A percentile compares a stretch with the other conserved stretches of the same genome.
Evolutionary conservation across 2,797 vertebrate genomes (phyloP).

Genomic region (Lepus oiostolus): DNA sequence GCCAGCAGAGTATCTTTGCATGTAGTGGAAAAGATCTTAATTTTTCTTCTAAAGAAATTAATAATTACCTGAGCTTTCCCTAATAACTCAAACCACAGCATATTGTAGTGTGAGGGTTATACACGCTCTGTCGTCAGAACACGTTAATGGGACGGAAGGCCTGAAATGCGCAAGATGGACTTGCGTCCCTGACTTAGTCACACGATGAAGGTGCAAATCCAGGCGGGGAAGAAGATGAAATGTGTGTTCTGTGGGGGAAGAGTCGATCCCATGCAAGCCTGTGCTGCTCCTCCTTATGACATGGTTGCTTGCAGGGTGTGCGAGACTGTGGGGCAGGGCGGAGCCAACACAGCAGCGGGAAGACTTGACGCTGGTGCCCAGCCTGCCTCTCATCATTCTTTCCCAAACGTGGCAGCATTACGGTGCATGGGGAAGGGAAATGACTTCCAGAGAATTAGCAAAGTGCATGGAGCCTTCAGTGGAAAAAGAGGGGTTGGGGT

Average conservation of each 20-base stretch:
- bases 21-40: conserved; percentile 9
- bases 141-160: neutral
- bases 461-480: conserved; percentile 70
- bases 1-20: neutral
- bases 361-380: conserved; percentile 7
- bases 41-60: conserved; percentile 53
- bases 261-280: neutral
- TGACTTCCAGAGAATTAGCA: conserved; percentile 81
- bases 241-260: neutral
- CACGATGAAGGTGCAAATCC: neutral
- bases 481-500: neutral
- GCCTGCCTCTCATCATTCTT: conserved; percentile 55
- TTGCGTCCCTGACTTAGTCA: neutral
- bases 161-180: conserved; percentile 2
- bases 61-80: neutral
- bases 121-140: neutral
- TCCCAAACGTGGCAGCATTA: conserved; percentile 70
- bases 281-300: neutral
- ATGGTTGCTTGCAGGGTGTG: neutral
- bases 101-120: neutral
- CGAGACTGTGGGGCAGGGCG: neutral
- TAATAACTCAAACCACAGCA: conserved; percentile 22
- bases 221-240: neutral
- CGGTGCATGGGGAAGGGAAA: conserved; percentile 53
- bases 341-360: neutral